Evolutionary conservation across 2,797 vertebrate species (phyloP), one percentile per base, ranked within the genome.

Genomic region (Delichon dasypus): DNA sequence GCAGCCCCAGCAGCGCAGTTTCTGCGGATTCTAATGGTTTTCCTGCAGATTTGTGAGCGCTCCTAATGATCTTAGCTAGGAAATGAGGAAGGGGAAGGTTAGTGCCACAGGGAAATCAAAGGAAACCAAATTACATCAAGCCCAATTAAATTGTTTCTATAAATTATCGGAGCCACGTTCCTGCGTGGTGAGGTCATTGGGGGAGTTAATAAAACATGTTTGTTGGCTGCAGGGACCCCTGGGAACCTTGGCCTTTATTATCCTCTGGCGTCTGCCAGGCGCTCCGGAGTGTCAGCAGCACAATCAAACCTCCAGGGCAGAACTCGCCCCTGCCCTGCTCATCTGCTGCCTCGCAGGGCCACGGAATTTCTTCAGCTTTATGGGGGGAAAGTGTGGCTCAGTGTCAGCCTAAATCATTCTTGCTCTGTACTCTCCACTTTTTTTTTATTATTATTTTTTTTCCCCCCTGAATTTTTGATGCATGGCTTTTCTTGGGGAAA

Each of bases 101-200:
- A 88, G 94, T 79, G 93, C 95, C 94, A 94, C 88, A 94, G 95
- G 94, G 93, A 90, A 96, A 96, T 94, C 85, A 96, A 96, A 96
- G 91, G 94, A 94, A 96, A 95, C 82, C 85, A 90, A 96, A 96
- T 96, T 94, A 93, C 94, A 96, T 96, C 93, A 93, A 95, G 96
- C 94, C 93, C 90, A 96, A 96, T 96, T 96, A 96, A 94, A 95
- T 90, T 90, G 92, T 96, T 96, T 95, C 95, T 92, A 85, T 91
- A 95, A 95, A 96, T 94, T 94, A 96, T 96, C 95, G 90, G 92
- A 96, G 91, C 88, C 77, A 89, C 91, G 77, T 96, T 97, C 96
- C 88, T 91, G 38, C 84, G 1, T 3, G 75, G 81, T 93, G 92
- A 96, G 81, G 92, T 97, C 94, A 96, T 96, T 65, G 93, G 75